Evolutionary conservation across 2,113 vertebrate genomes (phyloP), one percentile per base, ranked within the genome.

Genomic region (Cyanoramphus novaezelandiae): DNA sequence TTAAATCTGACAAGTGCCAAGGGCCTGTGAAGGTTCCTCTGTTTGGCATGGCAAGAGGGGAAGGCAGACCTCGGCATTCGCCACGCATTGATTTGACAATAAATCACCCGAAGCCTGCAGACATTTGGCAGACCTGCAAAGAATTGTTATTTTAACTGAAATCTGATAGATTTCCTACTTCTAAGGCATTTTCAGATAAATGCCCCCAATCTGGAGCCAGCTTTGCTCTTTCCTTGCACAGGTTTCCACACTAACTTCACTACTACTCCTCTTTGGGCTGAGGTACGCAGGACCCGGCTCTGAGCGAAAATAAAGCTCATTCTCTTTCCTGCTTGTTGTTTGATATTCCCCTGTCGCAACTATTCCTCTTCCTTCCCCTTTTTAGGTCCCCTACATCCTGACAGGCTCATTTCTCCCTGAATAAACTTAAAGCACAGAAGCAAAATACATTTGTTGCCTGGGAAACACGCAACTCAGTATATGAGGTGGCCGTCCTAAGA

Each of bases 1-100:
- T 95, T 96, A 91, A 97, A 89, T 91, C 81, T 96, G 96, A 96
- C 95, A 96, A 95, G 92, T 96, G 93, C 95, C 96, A 96, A 96
- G 86, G 92, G 76, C 95, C 76, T 87, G 91, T 96, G 95, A 96
- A 96, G 86, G 96, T 96, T 92, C 86, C 67, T 92, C 88, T 95
- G 95, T 97, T 96, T 82, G 88, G 81, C 4, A 1, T 63, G 49
- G 93, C 90, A 92, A 57, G 72, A 92, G 24, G 67, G 92, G 62
- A 92, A 96, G 80, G 95, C 95, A 95, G 62, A 93, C 52, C 84
- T 87, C 28, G 9, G 83, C 39, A 3, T 93, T 93, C 57, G 1
- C 62, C 12, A 1, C 9, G 27, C 85, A 74, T 77, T 87, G 91
- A 71, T 86, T 85, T 9, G 2, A 94, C 81, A 94, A 94, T 97